These are phyloP conservation scores for Meiosimyza decipiens DNA, from an alignment of 2,888 invertebrate species.

Conservation along the genomic window DNA sequence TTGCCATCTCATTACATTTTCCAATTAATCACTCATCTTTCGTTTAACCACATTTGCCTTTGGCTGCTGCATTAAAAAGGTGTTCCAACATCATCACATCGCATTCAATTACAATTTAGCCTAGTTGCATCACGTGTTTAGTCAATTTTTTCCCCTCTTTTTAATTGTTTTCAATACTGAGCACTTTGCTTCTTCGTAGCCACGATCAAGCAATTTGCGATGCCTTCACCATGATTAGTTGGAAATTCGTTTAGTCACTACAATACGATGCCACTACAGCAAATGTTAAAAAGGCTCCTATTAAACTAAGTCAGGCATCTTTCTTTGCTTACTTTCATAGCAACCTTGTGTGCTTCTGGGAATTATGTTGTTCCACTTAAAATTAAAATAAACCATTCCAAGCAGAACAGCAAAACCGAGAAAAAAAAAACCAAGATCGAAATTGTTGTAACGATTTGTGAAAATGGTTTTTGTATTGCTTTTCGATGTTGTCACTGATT, in stretches of 20 bases:
- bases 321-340: slow-evolving; percentile 42
- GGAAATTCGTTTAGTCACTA: slow-evolving; percentile 46
- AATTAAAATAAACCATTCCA: slow-evolving; percentile 44
- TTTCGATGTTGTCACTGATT: slow-evolving; percentile 48
- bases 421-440: slow-evolving; percentile 40
- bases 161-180: slow-evolving; percentile 24
- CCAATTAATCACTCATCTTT: too few relatives aligned
- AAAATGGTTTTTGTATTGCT: slow-evolving; percentile 58
- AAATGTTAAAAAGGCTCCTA: not conserved
- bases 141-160: slow-evolving; percentile 1
- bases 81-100: slow-evolving; percentile 18
- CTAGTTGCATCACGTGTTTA: slow-evolving; percentile 2
- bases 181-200: slow-evolving; percentile 42
- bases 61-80: not conserved
- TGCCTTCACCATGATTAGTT: slow-evolving; percentile 57
- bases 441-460: slow-evolving; percentile 60
- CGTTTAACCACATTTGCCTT: too few relatives aligned
- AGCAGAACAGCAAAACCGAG: not conserved
- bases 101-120: slow-evolving; percentile 20
- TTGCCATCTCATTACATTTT: too few relatives aligned
- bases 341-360: slow-evolving; percentile 60
- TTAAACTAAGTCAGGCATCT: slow-evolving; percentile 1
- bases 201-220: slow-evolving; percentile 62
- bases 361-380: slow-evolving; percentile 67
- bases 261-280: slow-evolving; percentile 49